Base-by-base conservation (phyloP, 2,888 invertebrate species). In the Scrobipalpa atriplicella region DNA sequence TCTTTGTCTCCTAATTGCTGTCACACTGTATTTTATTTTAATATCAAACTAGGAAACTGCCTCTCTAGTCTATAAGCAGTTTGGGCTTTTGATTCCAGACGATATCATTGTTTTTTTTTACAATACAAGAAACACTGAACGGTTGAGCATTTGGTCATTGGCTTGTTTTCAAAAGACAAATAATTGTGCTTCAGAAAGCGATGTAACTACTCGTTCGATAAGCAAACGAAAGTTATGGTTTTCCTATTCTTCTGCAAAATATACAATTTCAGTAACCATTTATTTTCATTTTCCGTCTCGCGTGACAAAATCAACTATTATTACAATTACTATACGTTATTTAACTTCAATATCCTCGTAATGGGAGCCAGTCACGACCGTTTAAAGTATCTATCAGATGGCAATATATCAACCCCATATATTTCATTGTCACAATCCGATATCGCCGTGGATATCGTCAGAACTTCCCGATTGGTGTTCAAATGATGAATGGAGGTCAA, bases 401-500 rank as follows among this genome's bases (percentile, higher is more conserved):
- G 2, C 36, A 58, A 58, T 58, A 58, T 36, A 58, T 58, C 58
- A 38, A 38, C n/a, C 7, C 58, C 38, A 16, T 11, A 58, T 56
- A 56, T 29, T 56, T 38, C 58, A 58, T 8, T 58, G 58, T 58
- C 58, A 58, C 38, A 41, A 62, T 21, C 10, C 43, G 62, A 41
- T 62, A 62, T 13, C 62, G 11, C 43, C 9, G 21, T 62, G 62
- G 62, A 18, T 62, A 41, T 19, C 43, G 62, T 41, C 62, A n/a
- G 19, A n/a, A n/a, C 10, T 11, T 61, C 21, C 62, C 41, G 19
- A 18, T 62, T 43, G 62, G n/a, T 21, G 21, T 39, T 16, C 7
- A 19, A 36, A 64, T 64, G 64, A 66, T 51, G n/a, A 54, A 66
- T 62, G 19, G 62, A 21, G 62, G 66, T 62, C 61, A 43, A 38